Evolutionary conservation across 2,888 invertebrate species (phyloP).

Genomic region (Leucophenga montana): DNA sequence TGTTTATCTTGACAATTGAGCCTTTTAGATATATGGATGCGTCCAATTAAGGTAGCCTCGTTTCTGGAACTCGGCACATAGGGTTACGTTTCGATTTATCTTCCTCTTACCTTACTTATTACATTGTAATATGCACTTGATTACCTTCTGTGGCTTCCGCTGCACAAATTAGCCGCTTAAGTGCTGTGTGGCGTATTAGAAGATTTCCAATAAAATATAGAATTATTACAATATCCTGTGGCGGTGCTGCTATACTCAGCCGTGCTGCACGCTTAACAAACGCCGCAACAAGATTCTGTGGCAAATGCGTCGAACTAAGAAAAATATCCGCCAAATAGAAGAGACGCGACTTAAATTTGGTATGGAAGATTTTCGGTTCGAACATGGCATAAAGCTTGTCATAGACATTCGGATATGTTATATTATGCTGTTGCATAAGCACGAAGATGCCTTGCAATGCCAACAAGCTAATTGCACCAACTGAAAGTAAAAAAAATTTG

Average conservation of each 20-base stretch:
- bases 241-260: slow-evolving; percentile 86
- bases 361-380: slow-evolving; percentile 91
- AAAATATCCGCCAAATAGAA: slow-evolving; percentile 93
- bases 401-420: slow-evolving; percentile 96
- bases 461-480: slow-evolving; percentile 90
- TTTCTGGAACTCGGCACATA: too few species aligned
- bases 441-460: slow-evolving; percentile 94
- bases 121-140: slow-evolving; percentile 2
- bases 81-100: too few species aligned
- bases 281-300: slow-evolving; percentile 91
- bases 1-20: too few species aligned
- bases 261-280: slow-evolving; percentile 92
- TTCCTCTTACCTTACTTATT: too few species aligned
- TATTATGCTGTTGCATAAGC: slow-evolving; percentile 91
- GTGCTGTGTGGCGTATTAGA: slow-evolving; percentile 86
- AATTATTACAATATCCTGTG: slow-evolving; percentile 84
- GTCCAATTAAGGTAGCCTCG: too few species aligned
- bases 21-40: too few species aligned
- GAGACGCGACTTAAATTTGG: slow-evolving; percentile 90
- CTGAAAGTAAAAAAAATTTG: slow-evolving; percentile 72
- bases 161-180: slow-evolving; percentile 80
- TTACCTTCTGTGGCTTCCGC: slow-evolving; percentile 73
- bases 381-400: slow-evolving; percentile 95
- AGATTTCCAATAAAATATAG: slow-evolving; percentile 90
- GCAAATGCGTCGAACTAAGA: slow-evolving; percentile 93